Percentiles rank a stretch among this genome's conserved stretches.
These are phyloP conservation scores for Naso thynnoides DNA, from an alignment of 2,797 vertebrate species.

Conservation along the genomic window DNA sequence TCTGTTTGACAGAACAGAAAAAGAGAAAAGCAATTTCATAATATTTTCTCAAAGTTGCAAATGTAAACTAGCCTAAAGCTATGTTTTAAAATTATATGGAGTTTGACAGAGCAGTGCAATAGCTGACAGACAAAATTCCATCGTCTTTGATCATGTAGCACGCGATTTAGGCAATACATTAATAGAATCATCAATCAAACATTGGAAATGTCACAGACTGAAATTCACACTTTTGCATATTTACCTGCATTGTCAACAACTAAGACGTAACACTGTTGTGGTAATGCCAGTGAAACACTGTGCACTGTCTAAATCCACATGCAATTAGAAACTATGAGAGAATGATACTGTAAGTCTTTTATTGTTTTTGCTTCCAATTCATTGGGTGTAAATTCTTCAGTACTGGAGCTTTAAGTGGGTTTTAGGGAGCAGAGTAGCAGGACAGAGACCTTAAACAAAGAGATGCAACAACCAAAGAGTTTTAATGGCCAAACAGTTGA, in stretches of 20 bases:
- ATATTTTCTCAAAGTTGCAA: slow-evolving; percentile 26
- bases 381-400: background rate
- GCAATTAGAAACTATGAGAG: background rate
- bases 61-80: slow-evolving; percentile 29
- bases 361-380: background rate
- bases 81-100: slow-evolving; percentile 31
- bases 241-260: slow-evolving; percentile 2
- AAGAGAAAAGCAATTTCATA: background rate
- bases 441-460: slow-evolving; percentile 12
- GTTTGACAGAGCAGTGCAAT: slow-evolving; percentile 22
- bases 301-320: background rate
- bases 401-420: background rate
- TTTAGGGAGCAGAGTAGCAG: slow-evolving; percentile 10
- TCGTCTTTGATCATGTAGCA: slow-evolving; percentile 39
- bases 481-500: slow-evolving; percentile 8
- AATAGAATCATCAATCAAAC: slow-evolving; percentile 38
- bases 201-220: slow-evolving; percentile 28
- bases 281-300: slow-evolving; percentile 3
- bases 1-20: too few relatives aligned
- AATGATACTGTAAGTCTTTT: background rate
- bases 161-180: slow-evolving; percentile 28
- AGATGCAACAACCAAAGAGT: background rate
- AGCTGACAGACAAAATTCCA: slow-evolving; percentile 28
- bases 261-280: background rate
- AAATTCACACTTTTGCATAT: slow-evolving; percentile 11